Base-by-base conservation (phyloP, 2,113 vertebrate species). In the Grammomys dolichurus region DNA sequence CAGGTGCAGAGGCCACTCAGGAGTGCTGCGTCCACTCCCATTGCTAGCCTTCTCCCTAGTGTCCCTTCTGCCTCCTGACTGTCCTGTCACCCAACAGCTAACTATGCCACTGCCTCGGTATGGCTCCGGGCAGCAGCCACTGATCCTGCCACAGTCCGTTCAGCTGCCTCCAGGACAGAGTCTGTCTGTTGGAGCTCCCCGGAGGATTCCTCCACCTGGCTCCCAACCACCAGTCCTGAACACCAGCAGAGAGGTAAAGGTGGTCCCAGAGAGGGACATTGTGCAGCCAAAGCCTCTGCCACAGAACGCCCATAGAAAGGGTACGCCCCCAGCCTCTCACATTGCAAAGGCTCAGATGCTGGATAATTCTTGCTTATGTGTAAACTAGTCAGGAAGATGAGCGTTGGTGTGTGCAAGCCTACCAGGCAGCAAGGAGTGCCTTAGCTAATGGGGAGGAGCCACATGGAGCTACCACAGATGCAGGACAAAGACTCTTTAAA, bases 91-190 rank as follows among this genome's bases (percentile, higher is more conserved):
- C 98, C 77, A 89, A 56, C 98, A 99, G 99, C 98, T 99, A 95
- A 99, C 99, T 0, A 99, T 99, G 99, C 99, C 99, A 5, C 98
- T 99, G 93, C 98, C 99, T 63, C 99, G 99, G 75, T 99, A 99
- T 0, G 99, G 99, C 97, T 99, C 99, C 10, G 99, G 99, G 95
- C 99, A 99, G 98, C 99, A 99, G 97, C 99, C 99, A 67, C 99
- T 99, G 97, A 99, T 99, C 96, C 98, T 99, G 31, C 99, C 99
- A 4, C 99, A 99, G 98, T 99, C 99, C 97, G 99, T 99, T 97
- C 99, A 99, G 99, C 98, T 99, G 92, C 99, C 99, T 31, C 99
- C 99, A 96, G 99, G 99, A 46, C 99, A 99, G 97, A 99, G 99
- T 98, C 98, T 99, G 90, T 98, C 99, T 0, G 99, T 99, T 1